Evolutionary conservation across 2,113 vertebrate genomes (phyloP).

Genomic region (Eptesicus fuscus): DNA sequence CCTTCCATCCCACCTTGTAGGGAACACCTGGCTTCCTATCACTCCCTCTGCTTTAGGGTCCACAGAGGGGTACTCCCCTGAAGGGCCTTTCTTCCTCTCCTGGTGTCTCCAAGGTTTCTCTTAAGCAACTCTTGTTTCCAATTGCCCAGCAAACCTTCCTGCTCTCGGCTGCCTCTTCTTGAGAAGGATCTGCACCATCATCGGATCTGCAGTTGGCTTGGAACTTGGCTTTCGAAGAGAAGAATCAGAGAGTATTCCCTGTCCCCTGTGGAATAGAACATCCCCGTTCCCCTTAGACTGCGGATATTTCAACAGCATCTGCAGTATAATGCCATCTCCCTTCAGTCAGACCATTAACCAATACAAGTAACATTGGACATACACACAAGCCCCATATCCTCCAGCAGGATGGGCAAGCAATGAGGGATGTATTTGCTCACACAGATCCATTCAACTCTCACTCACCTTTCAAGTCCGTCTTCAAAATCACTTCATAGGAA

Average conservation of each 20-base stretch:
- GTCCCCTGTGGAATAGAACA: not conserved
- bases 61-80: not conserved
- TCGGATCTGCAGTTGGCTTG: not conserved
- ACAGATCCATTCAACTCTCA: not conserved
- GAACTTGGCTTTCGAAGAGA: not conserved
- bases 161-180: not conserved
- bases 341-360: not conserved
- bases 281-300: not conserved
- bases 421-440: not conserved
- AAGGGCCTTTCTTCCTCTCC: not conserved
- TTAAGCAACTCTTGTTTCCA: not conserved
- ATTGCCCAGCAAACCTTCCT: not conserved
- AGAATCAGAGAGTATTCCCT: not conserved
- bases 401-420: not conserved
- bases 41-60: not conserved
- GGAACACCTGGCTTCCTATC: not conserved
- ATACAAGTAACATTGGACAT: not conserved
- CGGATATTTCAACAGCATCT: not conserved
- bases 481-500: conserved; percentile 21
- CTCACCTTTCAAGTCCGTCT: conserved; percentile 38
- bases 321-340: not conserved
- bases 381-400: not conserved
- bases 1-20: not conserved
- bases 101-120: not conserved
- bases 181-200: not conserved